Conservation (phyloP, 1,140 invertebrate species). For the Pectinophora gossypiella region DNA sequence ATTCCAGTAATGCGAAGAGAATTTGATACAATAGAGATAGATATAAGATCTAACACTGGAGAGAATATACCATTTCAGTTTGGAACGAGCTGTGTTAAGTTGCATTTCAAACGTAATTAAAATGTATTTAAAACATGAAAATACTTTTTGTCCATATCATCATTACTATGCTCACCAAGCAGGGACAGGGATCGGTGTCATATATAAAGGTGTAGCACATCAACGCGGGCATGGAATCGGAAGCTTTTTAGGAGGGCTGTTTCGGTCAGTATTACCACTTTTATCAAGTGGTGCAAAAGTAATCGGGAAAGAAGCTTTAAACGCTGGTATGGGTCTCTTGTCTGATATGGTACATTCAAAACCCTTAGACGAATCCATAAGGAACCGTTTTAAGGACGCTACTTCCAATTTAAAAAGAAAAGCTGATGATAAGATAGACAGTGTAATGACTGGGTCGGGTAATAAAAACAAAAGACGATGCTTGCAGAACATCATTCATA, state of each 20-base stretch:
- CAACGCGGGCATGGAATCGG: not conserved
- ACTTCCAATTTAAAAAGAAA: constrained; percentile 35
- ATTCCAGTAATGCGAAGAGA: constrained; percentile 29
- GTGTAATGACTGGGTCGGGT: not conserved
- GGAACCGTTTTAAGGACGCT: constrained; percentile 23
- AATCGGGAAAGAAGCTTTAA: constrained; percentile 33
- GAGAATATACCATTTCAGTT: constrained; percentile 41
- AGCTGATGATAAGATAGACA: constrained; percentile 27
- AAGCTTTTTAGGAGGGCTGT: constrained; percentile 13
- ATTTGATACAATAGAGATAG: constrained; percentile 39
- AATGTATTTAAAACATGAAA: constrained; percentile 9
- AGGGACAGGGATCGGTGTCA: constrained; percentile 28
- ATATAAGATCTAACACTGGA: constrained; percentile 35
- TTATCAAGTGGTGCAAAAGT: constrained; percentile 27
- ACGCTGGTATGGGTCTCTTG: constrained; percentile 26
- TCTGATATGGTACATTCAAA: constrained; percentile 14
- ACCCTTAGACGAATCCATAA: constrained; percentile 20
- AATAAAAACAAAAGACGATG: not conserved
- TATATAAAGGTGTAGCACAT: constrained; percentile 12
- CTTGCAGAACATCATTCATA: not conserved
- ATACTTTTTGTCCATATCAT: constrained; percentile 25
- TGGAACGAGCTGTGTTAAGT: constrained; percentile 32
- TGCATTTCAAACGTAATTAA: constrained; percentile 23
- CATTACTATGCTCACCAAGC: constrained; percentile 33
- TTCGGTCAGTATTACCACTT: constrained; percentile 35